Percentiles rank a stretch among this genome's conserved stretches.
Conservation (phyloP, 2,888 invertebrate genomes). For the Chymomyza procnemis region DNA sequence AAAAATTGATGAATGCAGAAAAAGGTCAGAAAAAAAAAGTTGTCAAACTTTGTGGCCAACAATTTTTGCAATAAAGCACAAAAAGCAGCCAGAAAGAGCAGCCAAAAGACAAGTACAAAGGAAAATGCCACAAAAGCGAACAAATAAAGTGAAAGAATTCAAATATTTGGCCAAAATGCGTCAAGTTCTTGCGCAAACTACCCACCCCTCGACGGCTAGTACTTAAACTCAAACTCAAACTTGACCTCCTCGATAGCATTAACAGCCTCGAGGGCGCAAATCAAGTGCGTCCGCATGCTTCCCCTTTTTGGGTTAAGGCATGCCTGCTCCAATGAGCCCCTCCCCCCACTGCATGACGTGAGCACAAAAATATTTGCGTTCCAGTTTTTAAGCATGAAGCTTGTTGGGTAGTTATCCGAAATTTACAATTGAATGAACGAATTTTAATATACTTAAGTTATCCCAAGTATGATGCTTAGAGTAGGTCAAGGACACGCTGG, state of each 20-base stretch:
- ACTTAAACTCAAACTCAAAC: not conserved
- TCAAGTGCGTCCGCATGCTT: not conserved
- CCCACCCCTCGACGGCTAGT: not conserved
- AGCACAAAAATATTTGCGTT: slow-evolving; percentile 42
- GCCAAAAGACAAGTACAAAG: not conserved
- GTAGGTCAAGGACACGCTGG: slow-evolving; percentile 46
- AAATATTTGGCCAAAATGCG: slow-evolving; percentile 69
- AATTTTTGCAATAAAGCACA: slow-evolving; percentile 30
- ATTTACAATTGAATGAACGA: slow-evolving; percentile 47
- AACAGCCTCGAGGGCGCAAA: slow-evolving; percentile 26
- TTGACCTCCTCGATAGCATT: slow-evolving; percentile 29
- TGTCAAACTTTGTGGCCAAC: slow-evolving; percentile 34
- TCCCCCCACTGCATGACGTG: slow-evolving; percentile 29
- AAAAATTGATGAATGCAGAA: slow-evolving; percentile 48
- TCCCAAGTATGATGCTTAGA: slow-evolving; percentile 42
- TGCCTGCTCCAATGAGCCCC: not conserved
- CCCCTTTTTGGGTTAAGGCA: not conserved
- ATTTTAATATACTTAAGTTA: slow-evolving; percentile 66
- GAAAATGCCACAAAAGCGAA: slow-evolving; percentile 40
- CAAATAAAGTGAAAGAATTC: slow-evolving; percentile 51
- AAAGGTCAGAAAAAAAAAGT: too few species aligned
- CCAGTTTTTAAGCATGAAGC: not conserved
- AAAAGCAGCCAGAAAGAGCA: not conserved
- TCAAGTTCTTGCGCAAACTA: slow-evolving; percentile 37
- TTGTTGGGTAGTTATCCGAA: slow-evolving; percentile 26